Conservation (phyloP, 2,113 vertebrate genomes). For the Tichodroma muraria region DNA sequence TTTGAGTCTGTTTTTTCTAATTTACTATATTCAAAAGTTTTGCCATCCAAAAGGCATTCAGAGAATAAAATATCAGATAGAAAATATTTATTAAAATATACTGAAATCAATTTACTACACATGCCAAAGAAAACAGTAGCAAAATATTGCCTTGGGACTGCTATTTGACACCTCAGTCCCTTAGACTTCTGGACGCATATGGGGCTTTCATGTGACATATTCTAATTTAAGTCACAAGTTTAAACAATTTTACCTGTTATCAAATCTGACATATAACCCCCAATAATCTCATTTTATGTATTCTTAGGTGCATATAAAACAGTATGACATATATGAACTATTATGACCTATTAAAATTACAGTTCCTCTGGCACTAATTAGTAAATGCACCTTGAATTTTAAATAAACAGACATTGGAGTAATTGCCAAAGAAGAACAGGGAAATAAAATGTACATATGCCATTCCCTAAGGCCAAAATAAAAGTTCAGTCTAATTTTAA, state of each 20-base stretch:
- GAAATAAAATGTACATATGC: background rate
- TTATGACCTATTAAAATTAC: slow-evolving; percentile 31
- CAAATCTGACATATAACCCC: background rate
- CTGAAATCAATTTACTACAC: background rate
- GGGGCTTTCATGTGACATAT: background rate
- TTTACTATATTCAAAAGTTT: background rate
- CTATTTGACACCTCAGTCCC: background rate
- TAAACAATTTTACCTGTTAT: background rate
- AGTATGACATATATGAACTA: background rate
- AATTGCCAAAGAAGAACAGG: background rate
- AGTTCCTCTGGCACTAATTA: slow-evolving; percentile 29
- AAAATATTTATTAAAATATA: background rate
- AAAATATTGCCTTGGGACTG: background rate
- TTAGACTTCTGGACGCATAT: background rate
- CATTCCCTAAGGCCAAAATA: background rate
- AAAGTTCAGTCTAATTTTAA: slow-evolving; percentile 15
- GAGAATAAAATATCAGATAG: background rate
- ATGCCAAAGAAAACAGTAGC: background rate
- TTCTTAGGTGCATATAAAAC: background rate
- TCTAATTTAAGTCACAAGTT: background rate
- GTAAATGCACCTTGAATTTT: slow-evolving; percentile 38
- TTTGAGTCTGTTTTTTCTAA: background rate
- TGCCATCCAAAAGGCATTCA: background rate
- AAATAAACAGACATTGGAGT: slow-evolving; percentile 1
- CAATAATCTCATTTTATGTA: background rate